Evolutionary conservation across 1,140 invertebrate species (phyloP).

Genomic region (Coptotermes formosanus): DNA sequence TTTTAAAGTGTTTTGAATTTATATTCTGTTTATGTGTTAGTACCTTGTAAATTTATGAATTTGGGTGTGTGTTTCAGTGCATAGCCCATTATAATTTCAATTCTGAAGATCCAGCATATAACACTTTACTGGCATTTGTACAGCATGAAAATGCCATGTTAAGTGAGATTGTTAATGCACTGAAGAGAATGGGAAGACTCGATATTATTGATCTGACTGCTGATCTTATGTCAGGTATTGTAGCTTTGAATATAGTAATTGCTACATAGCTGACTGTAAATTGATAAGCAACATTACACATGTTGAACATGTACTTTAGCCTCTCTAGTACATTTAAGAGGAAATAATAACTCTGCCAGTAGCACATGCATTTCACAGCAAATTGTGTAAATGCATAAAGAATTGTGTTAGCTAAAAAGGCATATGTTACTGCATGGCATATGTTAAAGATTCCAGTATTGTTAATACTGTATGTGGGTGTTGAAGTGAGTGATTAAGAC

Average conservation of each 20-base stretch:
- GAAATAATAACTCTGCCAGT: not conserved
- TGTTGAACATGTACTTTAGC: not conserved
- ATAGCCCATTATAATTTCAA: not conserved
- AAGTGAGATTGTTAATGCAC: not conserved
- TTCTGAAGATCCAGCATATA: not conserved
- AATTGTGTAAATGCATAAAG: no score
- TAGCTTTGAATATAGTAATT: not conserved
- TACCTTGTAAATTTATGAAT: not conserved
- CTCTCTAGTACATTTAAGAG: not conserved
- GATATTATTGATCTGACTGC: not conserved
- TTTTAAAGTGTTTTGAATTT: not conserved
- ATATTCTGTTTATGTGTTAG: not conserved
- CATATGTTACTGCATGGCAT: no score
- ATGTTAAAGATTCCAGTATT: no score
- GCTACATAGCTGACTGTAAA: not conserved
- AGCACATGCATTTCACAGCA: no score
- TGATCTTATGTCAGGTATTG: not conserved
- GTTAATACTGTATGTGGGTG: no score
- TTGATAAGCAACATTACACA: not conserved
- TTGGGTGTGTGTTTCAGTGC: not conserved
- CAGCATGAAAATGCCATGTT: not conserved
- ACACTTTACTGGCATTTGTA: not conserved
- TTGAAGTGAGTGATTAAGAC: no score
- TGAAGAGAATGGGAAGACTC: not conserved
- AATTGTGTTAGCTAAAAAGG: no score